Evolutionary conservation across 2,797 vertebrate genomes (phyloP).

Genomic region (Acanthurus tractus): DNA sequence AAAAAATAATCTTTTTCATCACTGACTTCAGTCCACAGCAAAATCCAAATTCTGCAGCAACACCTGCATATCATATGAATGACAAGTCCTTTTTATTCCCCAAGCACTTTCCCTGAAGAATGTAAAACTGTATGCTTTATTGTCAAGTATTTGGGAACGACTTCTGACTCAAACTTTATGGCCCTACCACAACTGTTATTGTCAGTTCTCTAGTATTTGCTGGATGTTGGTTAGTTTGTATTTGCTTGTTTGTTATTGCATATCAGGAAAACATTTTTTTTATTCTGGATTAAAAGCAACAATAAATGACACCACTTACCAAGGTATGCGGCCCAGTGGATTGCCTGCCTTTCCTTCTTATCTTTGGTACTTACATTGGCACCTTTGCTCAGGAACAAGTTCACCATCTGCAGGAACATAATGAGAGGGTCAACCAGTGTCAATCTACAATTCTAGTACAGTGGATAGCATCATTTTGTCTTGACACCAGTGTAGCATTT

Average conservation of each 20-base stretch:
- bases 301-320: slow-evolving; percentile 80
- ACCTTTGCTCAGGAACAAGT: slow-evolving; percentile 92
- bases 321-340: slow-evolving; percentile 95
- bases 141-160: neutral
- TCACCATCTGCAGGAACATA: slow-evolving; percentile 88
- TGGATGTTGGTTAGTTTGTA: neutral
- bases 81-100: too few species aligned
- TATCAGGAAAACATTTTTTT: neutral
- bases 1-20: too few species aligned
- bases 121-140: neutral
- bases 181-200: neutral
- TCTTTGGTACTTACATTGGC: slow-evolving; percentile 92
- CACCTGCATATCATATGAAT: too few species aligned
- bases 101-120: neutral
- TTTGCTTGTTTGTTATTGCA: neutral
- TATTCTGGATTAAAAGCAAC: neutral
- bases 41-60: too few species aligned
- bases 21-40: too few species aligned
- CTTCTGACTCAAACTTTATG: neutral
- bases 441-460: neutral
- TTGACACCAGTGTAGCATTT: neutral
- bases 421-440: slow-evolving; percentile 2
- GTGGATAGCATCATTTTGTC: neutral
- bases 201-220: neutral
- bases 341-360: slow-evolving; percentile 93